phyloP scores from a whole-genome alignment of 2,113 vertebrate species.

The Tetrao urogallus region DNA sequence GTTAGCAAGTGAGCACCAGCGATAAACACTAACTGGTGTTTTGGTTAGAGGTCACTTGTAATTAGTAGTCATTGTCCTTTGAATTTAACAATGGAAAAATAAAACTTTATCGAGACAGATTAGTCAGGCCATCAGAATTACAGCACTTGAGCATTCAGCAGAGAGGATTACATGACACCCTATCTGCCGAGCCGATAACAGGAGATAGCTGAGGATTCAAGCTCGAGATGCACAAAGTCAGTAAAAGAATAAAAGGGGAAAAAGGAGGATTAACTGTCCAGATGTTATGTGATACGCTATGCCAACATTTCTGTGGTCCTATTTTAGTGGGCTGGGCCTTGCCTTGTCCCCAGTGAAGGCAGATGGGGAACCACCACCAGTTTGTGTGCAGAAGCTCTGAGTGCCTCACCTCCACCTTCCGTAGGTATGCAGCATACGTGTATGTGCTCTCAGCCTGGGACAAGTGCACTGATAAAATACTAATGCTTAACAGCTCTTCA shows the following conservation, averaged over 20 bases:
- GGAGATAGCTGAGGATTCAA: constrained; percentile 50
- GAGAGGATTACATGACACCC: constrained; percentile 46
- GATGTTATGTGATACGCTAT: background rate
- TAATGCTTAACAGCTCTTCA: background rate
- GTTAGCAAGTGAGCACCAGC: background rate
- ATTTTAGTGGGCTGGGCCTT: background rate
- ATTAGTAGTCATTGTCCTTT: constrained; percentile 55
- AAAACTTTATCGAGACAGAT: constrained; percentile 44
- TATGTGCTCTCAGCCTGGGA: background rate
- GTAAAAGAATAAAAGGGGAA: constrained; percentile 48
- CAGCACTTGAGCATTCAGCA: constrained; percentile 56
- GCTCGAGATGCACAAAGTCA: background rate
- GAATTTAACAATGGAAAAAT: constrained; percentile 54
- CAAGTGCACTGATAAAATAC: background rate
- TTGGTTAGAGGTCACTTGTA: constrained; percentile 56
- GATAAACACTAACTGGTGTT: constrained; percentile 40
- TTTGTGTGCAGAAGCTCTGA: background rate
- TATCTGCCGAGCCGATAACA: constrained; percentile 23
- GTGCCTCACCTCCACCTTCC: background rate
- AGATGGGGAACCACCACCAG: background rate
- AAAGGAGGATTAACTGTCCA: constrained; percentile 27
- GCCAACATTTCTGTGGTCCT: background rate
- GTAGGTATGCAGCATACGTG: background rate
- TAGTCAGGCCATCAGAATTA: constrained; percentile 59
- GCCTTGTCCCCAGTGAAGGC: background rate